Percentiles rank a stretch among this genome's conserved stretches.
Conservation (phyloP, 1,140 invertebrate genomes). For the Bombus pascuorum region DNA sequence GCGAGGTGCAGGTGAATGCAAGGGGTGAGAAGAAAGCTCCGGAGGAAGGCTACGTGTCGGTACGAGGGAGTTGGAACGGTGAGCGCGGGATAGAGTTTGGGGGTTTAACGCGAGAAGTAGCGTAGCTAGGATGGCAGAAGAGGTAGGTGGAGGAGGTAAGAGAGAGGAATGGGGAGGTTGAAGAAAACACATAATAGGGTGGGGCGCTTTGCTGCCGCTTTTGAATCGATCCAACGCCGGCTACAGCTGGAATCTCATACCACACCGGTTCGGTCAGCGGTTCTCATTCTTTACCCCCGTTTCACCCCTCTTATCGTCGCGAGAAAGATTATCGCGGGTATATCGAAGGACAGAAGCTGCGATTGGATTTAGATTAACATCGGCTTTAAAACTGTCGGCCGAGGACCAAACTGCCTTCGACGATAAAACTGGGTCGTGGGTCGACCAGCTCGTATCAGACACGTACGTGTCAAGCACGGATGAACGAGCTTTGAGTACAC, state of each 20-base stretch:
- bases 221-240: constrained; percentile 80
- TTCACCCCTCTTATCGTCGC: background rate
- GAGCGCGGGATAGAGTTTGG: background rate
- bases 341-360: background rate
- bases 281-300: constrained; percentile 67
- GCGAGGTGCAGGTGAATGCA: too few relatives aligned
- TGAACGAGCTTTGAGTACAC: constrained; percentile 33
- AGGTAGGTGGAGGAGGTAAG: constrained; percentile 28
- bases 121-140: constrained; percentile 35
- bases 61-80: background rate
- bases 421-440: constrained; percentile 27
- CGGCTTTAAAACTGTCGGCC: constrained; percentile 19
- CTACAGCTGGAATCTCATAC: constrained; percentile 76
- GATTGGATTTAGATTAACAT: constrained; percentile 49
- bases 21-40: constrained; percentile 15
- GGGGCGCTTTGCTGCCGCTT: constrained; percentile 79
- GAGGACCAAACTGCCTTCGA: background rate
- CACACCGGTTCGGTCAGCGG: constrained; percentile 68
- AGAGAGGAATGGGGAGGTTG: constrained; percentile 66
- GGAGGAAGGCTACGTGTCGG: constrained; percentile 22
- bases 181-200: constrained; percentile 80
- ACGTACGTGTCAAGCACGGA: constrained; percentile 12
- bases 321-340: constrained; percentile 12
- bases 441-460: background rate
- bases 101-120: constrained; percentile 60